Evolutionary conservation across 2,888 invertebrate species (phyloP).

Genomic region (Mycogona germanica): DNA sequence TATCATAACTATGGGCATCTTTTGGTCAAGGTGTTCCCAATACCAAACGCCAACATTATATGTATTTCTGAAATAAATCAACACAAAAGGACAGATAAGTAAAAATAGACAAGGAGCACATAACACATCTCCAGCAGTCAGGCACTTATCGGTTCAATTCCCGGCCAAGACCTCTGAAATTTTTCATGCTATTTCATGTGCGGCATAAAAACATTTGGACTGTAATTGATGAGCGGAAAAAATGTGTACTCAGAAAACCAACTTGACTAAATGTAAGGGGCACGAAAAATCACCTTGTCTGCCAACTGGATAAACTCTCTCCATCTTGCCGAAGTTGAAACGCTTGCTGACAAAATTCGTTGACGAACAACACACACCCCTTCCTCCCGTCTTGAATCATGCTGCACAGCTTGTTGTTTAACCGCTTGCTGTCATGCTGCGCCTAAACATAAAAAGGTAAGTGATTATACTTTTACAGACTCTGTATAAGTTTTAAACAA

Average conservation of each 20-base stretch:
- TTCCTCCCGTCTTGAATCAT: constrained; percentile 28
- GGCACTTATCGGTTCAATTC: too few species aligned
- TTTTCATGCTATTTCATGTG: too few species aligned
- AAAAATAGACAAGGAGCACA: too few species aligned
- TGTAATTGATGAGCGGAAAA: too few species aligned
- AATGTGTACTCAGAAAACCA: background rate
- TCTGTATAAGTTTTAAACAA: too few species aligned
- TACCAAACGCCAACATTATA: constrained; percentile 31
- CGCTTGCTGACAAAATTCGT: constrained; percentile 31
- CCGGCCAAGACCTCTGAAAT: background rate
- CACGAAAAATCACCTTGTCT: constrained; percentile 23
- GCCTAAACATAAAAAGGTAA: background rate
- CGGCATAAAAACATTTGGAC: too few species aligned
- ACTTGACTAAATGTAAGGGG: background rate
- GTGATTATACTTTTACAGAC: background rate
- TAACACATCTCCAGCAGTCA: too few species aligned
- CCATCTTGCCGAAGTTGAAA: constrained; percentile 27
- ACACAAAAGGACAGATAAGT: background rate
- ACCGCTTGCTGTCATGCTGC: constrained; percentile 28
- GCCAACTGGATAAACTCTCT: constrained; percentile 23
- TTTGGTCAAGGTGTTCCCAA: constrained; percentile 30
- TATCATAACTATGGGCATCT: constrained; percentile 31
- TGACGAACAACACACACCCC: constrained; percentile 29
- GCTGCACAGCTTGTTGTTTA: constrained; percentile 26
- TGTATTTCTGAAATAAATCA: constrained; percentile 26